A percentile compares a stretch with the other conserved stretches of the same genome.
These are phyloP conservation scores for Hylyphantes graminicola DNA, from an alignment of 1,140 invertebrate species.

Conservation along the genomic window DNA sequence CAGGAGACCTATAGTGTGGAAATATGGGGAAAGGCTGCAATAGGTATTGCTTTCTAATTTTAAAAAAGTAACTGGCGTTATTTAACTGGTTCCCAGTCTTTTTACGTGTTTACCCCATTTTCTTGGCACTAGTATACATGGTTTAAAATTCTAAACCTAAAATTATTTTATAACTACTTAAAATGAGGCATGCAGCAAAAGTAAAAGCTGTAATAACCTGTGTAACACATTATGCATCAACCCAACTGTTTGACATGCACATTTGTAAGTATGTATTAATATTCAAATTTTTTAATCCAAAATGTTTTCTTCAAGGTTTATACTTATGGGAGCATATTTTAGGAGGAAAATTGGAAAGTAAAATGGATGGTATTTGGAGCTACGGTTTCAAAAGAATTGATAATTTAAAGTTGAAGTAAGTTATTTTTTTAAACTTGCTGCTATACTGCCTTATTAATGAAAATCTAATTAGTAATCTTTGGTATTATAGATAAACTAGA, in stretches of 20 bases:
- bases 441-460: background rate
- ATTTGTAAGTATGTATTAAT: background rate
- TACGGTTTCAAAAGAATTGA: slow-evolving; percentile 68
- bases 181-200: no score
- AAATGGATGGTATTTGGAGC: slow-evolving; percentile 68
- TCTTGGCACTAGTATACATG: no score
- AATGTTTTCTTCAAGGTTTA: slow-evolving; percentile 65
- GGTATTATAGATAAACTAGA: no score
- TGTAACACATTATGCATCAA: no score
- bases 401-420: slow-evolving; percentile 67
- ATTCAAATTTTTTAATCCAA: background rate
- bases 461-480: background rate
- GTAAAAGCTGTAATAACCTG: no score
- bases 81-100: no score
- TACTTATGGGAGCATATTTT: slow-evolving; percentile 74
- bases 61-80: no score
- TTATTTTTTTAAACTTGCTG: background rate
- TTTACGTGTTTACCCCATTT: no score
- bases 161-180: no score
- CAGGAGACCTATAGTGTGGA: slow-evolving; percentile 66
- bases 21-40: slow-evolving; percentile 73
- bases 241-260: no score
- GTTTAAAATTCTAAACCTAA: no score
- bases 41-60: slow-evolving; percentile 65
- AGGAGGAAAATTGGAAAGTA: slow-evolving; percentile 66